Conservation (phyloP, 2,888 invertebrate species). For the Volucella bombylans region DNA sequence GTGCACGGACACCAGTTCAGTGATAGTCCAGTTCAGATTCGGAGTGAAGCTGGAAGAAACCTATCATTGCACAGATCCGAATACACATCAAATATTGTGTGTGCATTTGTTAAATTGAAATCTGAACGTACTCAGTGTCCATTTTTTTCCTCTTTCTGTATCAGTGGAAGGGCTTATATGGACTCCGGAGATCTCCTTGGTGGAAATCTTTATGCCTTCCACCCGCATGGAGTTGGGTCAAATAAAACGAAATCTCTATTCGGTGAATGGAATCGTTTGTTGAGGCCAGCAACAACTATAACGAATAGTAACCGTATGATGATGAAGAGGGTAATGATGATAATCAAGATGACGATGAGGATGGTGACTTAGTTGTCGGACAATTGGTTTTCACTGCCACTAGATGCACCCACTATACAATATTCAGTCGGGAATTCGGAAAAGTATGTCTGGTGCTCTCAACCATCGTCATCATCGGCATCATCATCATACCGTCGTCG, state of each 20-base stretch:
- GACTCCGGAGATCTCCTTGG: slow-evolving; percentile 11
- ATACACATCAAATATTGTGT: slow-evolving; percentile 1
- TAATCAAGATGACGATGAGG: not conserved
- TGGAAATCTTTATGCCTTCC: slow-evolving; percentile 54
- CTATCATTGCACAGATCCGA: slow-evolving; percentile 28
- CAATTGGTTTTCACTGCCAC: slow-evolving; percentile 62
- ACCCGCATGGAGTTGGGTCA: slow-evolving; percentile 26
- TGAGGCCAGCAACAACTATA: not conserved
- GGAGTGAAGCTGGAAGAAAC: not conserved
- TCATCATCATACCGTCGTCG: not conserved
- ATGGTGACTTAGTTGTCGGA: slow-evolving; percentile 61
- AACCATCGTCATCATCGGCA: slow-evolving; percentile 10
- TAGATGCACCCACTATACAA: slow-evolving; percentile 38
- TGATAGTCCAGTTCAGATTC: slow-evolving; percentile 12
- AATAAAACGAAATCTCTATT: slow-evolving; percentile 53
- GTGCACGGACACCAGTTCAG: slow-evolving; percentile 56
- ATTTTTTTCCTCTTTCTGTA: slow-evolving; percentile 28
- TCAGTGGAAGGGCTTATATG: slow-evolving; percentile 38
- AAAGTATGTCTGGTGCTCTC: slow-evolving; percentile 55
- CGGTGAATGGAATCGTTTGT: slow-evolving; percentile 71
- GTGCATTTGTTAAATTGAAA: slow-evolving; percentile 52
- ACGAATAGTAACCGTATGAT: slow-evolving; percentile 19
- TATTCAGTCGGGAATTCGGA: slow-evolving; percentile 28
- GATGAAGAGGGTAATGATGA: slow-evolving; percentile 17
- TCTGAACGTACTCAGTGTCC: slow-evolving; percentile 55